Base-by-base conservation (phyloP, 2,113 vertebrate species). In the Thomomys bottae region DNA sequence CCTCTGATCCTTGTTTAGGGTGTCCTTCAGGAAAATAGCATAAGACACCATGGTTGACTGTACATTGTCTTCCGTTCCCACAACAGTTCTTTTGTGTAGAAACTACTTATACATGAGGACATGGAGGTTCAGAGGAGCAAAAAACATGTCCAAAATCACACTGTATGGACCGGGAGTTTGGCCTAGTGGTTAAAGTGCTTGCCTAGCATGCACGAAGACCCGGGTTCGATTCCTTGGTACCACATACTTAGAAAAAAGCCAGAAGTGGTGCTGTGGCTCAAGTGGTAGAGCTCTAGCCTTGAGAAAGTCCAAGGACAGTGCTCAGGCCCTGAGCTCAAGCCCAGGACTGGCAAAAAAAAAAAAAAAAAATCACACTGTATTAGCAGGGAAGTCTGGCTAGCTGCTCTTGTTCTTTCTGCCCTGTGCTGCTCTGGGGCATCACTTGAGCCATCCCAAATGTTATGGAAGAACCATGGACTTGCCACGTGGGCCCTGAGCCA, bases 51-150 rank as follows among this genome's bases (percentile, higher is more conserved):
- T 45, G 28, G 30, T 26, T 67, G n/a, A 42, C 57, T 80, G 30
- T 38, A 38, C 10, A 49, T 49, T 12, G 11, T 49, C 45, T 49
- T 49, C 45, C 9, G 45, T 49, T 49, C 45, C 45, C 45, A 68
- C 42, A 26, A 9, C 8, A 70, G 3, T 86, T 42, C 76, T 57
- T 21, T 66, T 59, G 76, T 40, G 32, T 75, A 66, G 76, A 45
- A 54, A 12, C 8, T 79, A 28, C 34, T 66, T 42, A 82, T 10
- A 64, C 34, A 34, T 78, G 75, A 92, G 45, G 20, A 80, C 70
- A 63, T 66, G 36, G 73, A 87, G n/a, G 70, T 73, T 84, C 70
- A 81, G 64, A 61, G 86, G 87, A 87, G 42, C 61, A 72, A 88
- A 88, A 61, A 72, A 78, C 15, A 34, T 64, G 63, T 36, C 45